A percentile compares a stretch with the other conserved stretches of the same genome.
Conservation (phyloP, 2,888 invertebrate species). For the Meta bourneti region DNA sequence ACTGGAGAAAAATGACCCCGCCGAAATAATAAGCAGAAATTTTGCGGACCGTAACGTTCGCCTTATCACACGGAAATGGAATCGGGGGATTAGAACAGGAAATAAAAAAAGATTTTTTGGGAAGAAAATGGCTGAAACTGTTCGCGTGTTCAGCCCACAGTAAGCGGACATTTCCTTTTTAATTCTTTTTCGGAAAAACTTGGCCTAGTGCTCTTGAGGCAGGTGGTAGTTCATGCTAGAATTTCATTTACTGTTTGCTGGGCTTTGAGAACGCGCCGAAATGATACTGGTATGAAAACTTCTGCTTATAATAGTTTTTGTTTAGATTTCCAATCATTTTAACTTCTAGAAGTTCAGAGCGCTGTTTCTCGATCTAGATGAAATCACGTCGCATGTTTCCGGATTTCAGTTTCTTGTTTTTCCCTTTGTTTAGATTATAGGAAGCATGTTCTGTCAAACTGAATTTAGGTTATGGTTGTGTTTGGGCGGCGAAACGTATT, state of each 20-base stretch:
- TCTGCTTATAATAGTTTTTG: too few species aligned
- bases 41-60: constrained; percentile 16
- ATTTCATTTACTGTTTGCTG: not conserved
- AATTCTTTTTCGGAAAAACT: not conserved
- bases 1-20: not conserved
- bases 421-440: too few species aligned
- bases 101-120: not conserved
- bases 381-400: too few species aligned
- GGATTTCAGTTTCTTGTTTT: too few species aligned
- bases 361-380: too few species aligned
- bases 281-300: not conserved
- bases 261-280: not conserved
- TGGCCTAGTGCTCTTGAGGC: not conserved
- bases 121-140: too few species aligned
- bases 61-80: not conserved
- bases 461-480: too few species aligned
- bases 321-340: too few species aligned
- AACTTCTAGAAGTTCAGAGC: too few species aligned
- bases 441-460: too few species aligned
- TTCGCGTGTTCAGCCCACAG: not conserved
- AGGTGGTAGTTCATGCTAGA: not conserved
- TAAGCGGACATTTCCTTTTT: not conserved
- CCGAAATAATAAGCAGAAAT: constrained; percentile 7
- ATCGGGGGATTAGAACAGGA: not conserved
- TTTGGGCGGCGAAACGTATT: too few species aligned